Evolutionary conservation across 92 coral and sea anemone genomes (phyloP).

Genomic region (Anthopleura xanthogrammica): DNA sequence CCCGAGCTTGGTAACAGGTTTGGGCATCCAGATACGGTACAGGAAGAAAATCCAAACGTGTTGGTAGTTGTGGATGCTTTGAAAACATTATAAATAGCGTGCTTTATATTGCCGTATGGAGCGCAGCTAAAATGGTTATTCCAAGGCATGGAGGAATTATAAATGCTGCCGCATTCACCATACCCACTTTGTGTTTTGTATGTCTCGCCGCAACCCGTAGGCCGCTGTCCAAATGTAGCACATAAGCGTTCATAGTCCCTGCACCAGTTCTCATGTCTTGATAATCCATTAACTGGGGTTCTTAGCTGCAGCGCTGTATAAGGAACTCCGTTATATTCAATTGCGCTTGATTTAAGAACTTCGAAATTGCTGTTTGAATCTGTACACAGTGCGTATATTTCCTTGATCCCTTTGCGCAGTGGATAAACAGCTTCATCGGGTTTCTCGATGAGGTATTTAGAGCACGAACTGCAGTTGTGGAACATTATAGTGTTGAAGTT

Average conservation of each 20-base stretch:
- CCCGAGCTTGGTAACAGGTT: conserved; percentile 30
- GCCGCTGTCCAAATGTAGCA: conserved; percentile 31
- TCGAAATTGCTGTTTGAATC: conserved; percentile 57
- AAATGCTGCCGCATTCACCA: conserved; percentile 10
- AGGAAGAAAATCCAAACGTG: conserved; percentile 38
- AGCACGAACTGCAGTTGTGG: conserved; percentile 39
- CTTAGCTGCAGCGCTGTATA: conserved; percentile 33
- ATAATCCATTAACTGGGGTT: conserved; percentile 22
- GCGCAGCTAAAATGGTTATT: conserved; percentile 17
- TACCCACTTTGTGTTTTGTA: conserved; percentile 7
- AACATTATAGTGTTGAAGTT: conserved; percentile 38
- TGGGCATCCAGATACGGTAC: conserved; percentile 15
- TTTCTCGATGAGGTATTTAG: conserved; percentile 8
- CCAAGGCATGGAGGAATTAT: conserved; percentile 41
- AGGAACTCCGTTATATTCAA: conserved; percentile 13
- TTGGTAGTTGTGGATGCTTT: conserved; percentile 30
- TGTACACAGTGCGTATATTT: conserved; percentile 42
- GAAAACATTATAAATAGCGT: conserved; percentile 3
- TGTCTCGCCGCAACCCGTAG: conserved; percentile 38
- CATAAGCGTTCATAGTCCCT: conserved; percentile 57
- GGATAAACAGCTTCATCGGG: conserved; percentile 36
- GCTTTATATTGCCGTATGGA: background rate
- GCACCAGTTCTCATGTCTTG: conserved; percentile 59
- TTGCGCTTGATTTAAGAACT: conserved; percentile 30
- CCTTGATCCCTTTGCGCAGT: conserved; percentile 1